Evolutionary conservation across 2,113 vertebrate species (phyloP).

Genomic region (Nymphicus hollandicus): DNA sequence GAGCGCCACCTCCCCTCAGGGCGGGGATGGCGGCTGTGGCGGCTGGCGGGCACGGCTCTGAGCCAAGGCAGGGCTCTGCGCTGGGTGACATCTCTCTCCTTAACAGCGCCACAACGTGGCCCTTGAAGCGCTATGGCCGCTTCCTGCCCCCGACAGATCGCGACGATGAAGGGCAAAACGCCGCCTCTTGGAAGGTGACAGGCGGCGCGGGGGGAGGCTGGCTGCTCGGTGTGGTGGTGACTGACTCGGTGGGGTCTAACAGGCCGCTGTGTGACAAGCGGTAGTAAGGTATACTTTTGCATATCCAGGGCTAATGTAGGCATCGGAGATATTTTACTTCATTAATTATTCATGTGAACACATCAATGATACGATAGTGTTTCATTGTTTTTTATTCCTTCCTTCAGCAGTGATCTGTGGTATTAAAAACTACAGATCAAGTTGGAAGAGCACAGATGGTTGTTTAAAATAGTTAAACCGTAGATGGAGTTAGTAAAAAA

Average conservation of each 20-base stretch:
- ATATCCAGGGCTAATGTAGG: not conserved
- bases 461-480: not conserved
- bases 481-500: not conserved
- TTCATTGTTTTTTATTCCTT: not conserved
- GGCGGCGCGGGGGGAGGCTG: not conserved
- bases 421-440: not conserved
- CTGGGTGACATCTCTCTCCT: not conserved
- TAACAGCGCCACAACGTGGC: conserved; percentile 62
- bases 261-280: not conserved
- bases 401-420: not conserved
- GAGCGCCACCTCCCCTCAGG: rapidly evolving
- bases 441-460: not conserved
- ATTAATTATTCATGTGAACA: not conserved
- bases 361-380: no score
- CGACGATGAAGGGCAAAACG: not conserved
- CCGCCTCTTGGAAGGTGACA: conserved; percentile 78
- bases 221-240: not conserved
- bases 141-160: conserved; percentile 36
- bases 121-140: conserved; percentile 80
- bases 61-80: rapidly evolving
- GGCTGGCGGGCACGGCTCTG: rapidly evolving
- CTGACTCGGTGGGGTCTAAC: no score
- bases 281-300: not conserved
- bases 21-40: rapidly evolving
- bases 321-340: not conserved